These are phyloP conservation scores for Alsophila aescularia DNA, from an alignment of 2,888 invertebrate genomes.

Conservation along the genomic window DNA sequence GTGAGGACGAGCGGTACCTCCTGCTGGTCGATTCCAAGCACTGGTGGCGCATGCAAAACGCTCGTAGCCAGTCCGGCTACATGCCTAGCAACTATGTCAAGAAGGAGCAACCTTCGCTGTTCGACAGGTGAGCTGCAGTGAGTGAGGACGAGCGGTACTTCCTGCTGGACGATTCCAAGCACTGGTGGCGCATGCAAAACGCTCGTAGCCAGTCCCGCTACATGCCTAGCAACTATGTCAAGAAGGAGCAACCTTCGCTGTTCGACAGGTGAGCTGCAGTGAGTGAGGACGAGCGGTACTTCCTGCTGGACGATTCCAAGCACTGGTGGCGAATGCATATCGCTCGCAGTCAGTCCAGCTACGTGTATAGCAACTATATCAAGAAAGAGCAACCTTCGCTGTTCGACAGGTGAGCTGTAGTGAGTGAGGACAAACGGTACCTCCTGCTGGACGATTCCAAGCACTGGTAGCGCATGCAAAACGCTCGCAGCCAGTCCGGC, in stretches of 20 bases:
- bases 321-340: too few relatives aligned
- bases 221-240: slow-evolving; percentile 99
- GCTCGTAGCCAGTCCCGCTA: slow-evolving; percentile 97
- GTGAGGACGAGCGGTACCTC: slow-evolving; percentile 98
- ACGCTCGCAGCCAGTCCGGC: too few relatives aligned
- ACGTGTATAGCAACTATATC: too few relatives aligned
- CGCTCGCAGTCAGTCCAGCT: too few relatives aligned
- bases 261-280: slow-evolving; percentile 89
- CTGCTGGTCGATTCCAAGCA: slow-evolving; percentile 98
- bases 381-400: too few relatives aligned
- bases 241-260: slow-evolving; percentile 97
- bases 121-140: slow-evolving; percentile 88
- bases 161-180: slow-evolving; percentile 98
- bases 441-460: too few relatives aligned
- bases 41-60: slow-evolving; percentile 99
- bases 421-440: too few relatives aligned
- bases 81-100: slow-evolving; percentile 99
- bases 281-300: too few relatives aligned
- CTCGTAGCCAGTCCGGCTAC: slow-evolving; percentile 97
- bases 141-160: slow-evolving; percentile 98
- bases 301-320: too few relatives aligned
- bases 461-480: too few relatives aligned
- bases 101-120: slow-evolving; percentile 97
- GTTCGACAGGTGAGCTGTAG: too few relatives aligned
- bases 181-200: slow-evolving; percentile 99